Conservation (phyloP, 2,113 vertebrate genomes). For the Rhea pennata region DNA sequence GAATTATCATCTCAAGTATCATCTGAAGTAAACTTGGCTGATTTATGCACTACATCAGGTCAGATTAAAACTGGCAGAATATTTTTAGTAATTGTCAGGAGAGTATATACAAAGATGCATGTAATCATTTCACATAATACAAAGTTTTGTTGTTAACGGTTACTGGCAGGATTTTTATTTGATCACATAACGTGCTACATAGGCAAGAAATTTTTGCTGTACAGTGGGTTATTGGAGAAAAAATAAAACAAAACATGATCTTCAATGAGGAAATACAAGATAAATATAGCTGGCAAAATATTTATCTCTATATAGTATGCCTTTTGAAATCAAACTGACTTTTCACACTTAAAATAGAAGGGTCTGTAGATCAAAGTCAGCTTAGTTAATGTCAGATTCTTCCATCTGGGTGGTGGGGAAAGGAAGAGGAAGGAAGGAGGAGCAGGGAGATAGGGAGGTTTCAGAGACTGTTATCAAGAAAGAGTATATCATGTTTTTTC, state of each 20-base stretch:
- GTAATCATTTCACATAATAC: not conserved
- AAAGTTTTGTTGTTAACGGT: not conserved
- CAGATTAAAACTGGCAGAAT: not conserved
- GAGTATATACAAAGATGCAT: not conserved
- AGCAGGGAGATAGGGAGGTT: not conserved
- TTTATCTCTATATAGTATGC: not conserved
- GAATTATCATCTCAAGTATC: not conserved
- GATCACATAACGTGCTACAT: not conserved
- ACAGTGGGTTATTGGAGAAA: not conserved
- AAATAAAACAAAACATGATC: not conserved
- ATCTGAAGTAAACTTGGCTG: not conserved
- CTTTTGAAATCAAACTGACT: not conserved
- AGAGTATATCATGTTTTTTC: not conserved
- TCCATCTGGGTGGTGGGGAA: not conserved
- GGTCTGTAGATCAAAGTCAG: not conserved
- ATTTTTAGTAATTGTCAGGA: not conserved
- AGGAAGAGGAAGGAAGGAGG: not conserved
- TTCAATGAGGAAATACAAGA: not conserved
- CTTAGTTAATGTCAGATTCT: not conserved
- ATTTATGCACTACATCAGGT: not conserved
- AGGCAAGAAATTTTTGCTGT: not conserved
- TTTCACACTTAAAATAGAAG: not conserved
- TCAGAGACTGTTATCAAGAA: not conserved
- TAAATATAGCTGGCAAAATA: slow-evolving; percentile 29
- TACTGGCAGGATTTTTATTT: not conserved